phyloP scores from a whole-genome alignment of 2,797 vertebrate genomes.

The Crocodylus rhombifer region DNA sequence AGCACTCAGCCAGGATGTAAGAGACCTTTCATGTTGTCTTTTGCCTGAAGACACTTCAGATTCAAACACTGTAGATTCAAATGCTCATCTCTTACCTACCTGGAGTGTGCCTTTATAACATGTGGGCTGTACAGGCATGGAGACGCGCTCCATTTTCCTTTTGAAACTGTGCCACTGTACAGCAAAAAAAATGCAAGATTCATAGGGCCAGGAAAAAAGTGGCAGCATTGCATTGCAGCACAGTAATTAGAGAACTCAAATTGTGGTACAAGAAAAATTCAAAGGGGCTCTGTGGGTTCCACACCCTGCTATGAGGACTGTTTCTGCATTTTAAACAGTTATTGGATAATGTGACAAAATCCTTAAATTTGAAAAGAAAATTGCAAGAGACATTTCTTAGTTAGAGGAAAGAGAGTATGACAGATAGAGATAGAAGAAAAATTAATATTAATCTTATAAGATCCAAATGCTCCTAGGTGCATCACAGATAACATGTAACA shows the following conservation, averaged over 20 bases:
- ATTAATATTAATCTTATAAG: neutral
- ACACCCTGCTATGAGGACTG: neutral
- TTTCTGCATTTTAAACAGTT: too few relatives aligned
- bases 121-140: neutral
- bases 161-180: neutral
- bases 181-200: neutral
- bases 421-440: neutral
- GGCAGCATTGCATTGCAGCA: neutral
- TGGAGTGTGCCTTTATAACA: neutral
- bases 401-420: neutral
- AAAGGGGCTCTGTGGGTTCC: neutral
- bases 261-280: neutral
- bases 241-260: neutral
- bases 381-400: neutral
- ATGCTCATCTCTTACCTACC: neutral
- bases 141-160: neutral
- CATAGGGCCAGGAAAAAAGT: neutral
- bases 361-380: neutral
- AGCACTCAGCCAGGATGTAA: neutral
- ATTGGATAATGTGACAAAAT: neutral
- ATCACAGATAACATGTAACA: conserved; percentile 1
- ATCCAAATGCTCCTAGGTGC: neutral
- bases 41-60: neutral
- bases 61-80: neutral
- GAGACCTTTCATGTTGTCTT: neutral